Evolutionary conservation across 2,888 invertebrate genomes (phyloP).

Genomic region (Masnerella sp.): DNA sequence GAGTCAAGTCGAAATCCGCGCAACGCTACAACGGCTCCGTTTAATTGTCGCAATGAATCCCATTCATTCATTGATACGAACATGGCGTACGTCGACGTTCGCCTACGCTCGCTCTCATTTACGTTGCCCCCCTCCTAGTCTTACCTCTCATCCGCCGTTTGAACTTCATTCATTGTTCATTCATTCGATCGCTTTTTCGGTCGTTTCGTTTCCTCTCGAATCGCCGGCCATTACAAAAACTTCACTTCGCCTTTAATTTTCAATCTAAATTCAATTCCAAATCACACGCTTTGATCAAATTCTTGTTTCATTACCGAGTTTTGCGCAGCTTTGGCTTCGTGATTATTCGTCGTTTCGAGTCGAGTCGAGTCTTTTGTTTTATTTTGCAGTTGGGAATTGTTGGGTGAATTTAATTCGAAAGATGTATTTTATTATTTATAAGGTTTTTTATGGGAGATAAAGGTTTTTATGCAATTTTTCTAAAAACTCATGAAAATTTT

Average conservation of each 20-base stretch:
- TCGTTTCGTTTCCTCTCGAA: conserved; percentile 13
- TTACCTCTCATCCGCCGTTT: conserved; percentile 37
- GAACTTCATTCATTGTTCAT: conserved; percentile 49
- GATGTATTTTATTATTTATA: no score
- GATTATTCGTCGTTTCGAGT: no score
- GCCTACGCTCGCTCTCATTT: conserved; percentile 60
- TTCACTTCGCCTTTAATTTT: neutral
- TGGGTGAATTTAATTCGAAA: neutral
- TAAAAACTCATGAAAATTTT: no score
- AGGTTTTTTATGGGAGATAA: no score
- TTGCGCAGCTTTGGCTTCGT: no score
- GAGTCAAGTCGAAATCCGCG: conserved; percentile 56
- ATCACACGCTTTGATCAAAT: no score
- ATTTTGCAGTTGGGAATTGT: neutral
- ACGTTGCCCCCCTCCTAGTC: conserved; percentile 24
- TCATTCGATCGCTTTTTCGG: conserved; percentile 44
- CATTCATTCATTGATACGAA: conserved; percentile 58
- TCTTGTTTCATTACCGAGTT: no score
- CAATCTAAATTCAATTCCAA: conserved; percentile 4
- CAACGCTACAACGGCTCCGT: conserved; percentile 48
- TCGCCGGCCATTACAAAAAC: conserved; percentile 9
- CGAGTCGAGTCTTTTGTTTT: no score
- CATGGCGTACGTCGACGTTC: conserved; percentile 57
- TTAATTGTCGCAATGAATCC: conserved; percentile 59
- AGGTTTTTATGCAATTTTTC: no score